Conservation (phyloP, 2,888 invertebrate genomes). For the Perizoma flavofasciatum region DNA sequence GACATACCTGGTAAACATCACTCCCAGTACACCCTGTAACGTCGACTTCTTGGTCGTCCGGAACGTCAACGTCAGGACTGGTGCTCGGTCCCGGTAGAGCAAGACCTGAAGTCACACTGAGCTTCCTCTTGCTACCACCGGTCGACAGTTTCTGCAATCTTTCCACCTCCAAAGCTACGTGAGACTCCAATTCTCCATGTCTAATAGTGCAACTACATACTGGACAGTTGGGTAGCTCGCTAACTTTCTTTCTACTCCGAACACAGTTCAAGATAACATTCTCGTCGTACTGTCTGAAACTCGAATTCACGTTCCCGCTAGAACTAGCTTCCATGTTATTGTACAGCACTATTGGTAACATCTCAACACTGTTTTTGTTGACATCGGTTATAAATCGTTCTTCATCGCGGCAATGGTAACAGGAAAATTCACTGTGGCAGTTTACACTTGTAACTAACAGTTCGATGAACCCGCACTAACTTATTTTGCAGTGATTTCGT, state of each 20-base stretch:
- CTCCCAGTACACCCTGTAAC: slow-evolving; percentile 72
- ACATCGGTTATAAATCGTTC: slow-evolving; percentile 63
- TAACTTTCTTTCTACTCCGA: slow-evolving; percentile 84
- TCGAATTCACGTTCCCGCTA: slow-evolving; percentile 61
- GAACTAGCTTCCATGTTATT: slow-evolving; percentile 77
- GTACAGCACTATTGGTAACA: slow-evolving; percentile 74
- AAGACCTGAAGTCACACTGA: slow-evolving; percentile 57
- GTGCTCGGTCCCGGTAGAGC: slow-evolving; percentile 64
- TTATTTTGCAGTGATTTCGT: slow-evolving; percentile 63
- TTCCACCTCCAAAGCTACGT: slow-evolving; percentile 90
- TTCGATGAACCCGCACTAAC: slow-evolving; percentile 54
- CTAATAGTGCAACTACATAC: slow-evolving; percentile 94
- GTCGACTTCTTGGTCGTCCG: slow-evolving; percentile 63
- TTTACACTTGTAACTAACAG: slow-evolving; percentile 49
- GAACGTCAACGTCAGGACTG: slow-evolving; percentile 46
- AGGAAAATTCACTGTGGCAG: slow-evolving; percentile 50
- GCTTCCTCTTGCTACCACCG: slow-evolving; percentile 65
- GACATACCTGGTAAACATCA: slow-evolving; percentile 73
- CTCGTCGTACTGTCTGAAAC: slow-evolving; percentile 66
- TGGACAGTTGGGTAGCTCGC: slow-evolving; percentile 92
- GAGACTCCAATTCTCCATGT: slow-evolving; percentile 92
- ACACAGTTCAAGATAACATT: slow-evolving; percentile 75
- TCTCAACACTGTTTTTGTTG: slow-evolving; percentile 61
- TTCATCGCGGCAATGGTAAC: slow-evolving; percentile 62
- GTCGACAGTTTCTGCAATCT: slow-evolving; percentile 66